These are phyloP conservation scores for Tachina grossa DNA, from an alignment of 2,888 invertebrate genomes.

Conservation along the genomic window DNA sequence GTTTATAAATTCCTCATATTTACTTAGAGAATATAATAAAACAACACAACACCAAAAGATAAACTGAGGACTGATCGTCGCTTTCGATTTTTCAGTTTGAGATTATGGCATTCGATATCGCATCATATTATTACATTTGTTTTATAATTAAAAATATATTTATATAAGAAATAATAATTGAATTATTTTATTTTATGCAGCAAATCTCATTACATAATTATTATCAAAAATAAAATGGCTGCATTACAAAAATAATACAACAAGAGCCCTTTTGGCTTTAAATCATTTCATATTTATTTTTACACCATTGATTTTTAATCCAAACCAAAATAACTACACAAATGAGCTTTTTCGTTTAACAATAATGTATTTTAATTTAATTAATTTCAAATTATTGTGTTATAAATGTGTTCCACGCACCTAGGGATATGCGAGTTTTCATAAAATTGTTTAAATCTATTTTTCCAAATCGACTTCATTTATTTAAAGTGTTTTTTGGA, in stretches of 20 bases:
- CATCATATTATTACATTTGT: no score
- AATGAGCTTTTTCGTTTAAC: not conserved
- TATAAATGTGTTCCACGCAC: not conserved
- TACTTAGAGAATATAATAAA: no score
- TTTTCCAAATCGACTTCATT: not conserved
- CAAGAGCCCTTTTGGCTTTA: not conserved
- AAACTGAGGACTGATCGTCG: no score
- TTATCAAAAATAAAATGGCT: slow-evolving; percentile 22
- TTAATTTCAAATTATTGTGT: not conserved
- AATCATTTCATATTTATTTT: slow-evolving; percentile 3
- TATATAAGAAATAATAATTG: not conserved
- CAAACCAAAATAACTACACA: not conserved
- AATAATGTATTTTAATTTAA: slow-evolving; percentile 6
- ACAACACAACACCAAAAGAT: no score
- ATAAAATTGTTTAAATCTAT: not conserved
- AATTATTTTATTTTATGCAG: not conserved
- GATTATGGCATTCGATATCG: no score
- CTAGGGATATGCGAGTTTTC: not conserved
- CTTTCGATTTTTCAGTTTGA: no score
- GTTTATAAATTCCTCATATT: no score
- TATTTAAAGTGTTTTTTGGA: no score
- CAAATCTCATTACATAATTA: not conserved
- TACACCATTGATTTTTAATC: not conserved
- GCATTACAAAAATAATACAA: not conserved
- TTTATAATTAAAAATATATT: not conserved